Evolutionary conservation across 2,797 vertebrate genomes (phyloP), one percentile per base, ranked within the genome.

Genomic region (Helostoma temminkii): DNA sequence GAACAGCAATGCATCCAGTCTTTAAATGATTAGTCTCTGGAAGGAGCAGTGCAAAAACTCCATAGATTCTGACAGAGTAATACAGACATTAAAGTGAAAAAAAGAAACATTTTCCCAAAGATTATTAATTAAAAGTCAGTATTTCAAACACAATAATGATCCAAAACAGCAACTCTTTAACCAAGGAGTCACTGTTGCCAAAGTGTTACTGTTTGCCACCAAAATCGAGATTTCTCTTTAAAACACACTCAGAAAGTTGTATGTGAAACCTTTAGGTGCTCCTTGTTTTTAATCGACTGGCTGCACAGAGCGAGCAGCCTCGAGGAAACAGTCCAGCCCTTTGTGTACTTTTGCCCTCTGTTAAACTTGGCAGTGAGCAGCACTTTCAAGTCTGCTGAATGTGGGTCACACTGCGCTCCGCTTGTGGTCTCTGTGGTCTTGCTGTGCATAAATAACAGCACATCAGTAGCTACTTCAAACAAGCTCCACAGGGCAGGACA

Each of bases 371-470:
- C 83, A 82, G 71, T 48, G 45, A 78, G 82, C 80, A 36, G 47
- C 74, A 37, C 82, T 91, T 90, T 88, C 73, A 89, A 86, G 89
- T 88, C 81, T 78, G 78, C 71, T 19, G 74, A 86, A 90, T 90
- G 85, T 89, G 82, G 83, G 84, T 86, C 87, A 86, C 84, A 84
- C 77, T 78, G 82, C 34, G 47, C 77, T 89, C 67, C 3, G 83
- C 81, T 81, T 88, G 88, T 87, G 88, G 87, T 86, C 87, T 85
- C 86, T 85, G 87, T 76, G 86, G 87, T 87, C 84, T 81, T 32
- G 78, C 85, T 83, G 68, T 90, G 89, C 88, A 91, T 87, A 88
- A 90, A 88, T 89, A 89, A 82, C 74, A 80, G 78, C 84, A 55
- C 80, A 84, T 89, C 88, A 83, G 84, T 83, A 76, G 81, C 72